phyloP scores from a whole-genome alignment of 1,140 invertebrate genomes.

The Carposina sasakii region DNA sequence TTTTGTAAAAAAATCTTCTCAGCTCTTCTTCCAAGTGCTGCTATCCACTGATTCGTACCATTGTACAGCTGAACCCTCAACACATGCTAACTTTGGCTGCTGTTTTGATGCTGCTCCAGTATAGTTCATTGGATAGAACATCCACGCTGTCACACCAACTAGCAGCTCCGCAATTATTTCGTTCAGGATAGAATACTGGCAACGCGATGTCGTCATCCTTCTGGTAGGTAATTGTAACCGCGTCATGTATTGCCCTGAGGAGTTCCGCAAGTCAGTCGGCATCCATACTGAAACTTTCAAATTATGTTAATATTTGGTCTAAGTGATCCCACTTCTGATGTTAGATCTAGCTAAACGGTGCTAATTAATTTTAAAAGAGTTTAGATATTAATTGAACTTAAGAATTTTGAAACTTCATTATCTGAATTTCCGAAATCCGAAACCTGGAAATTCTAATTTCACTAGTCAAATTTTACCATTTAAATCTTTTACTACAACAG shows the following conservation, averaged over 20 bases:
- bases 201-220: conserved; percentile 8
- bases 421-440: too few relatives aligned
- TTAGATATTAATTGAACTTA: too few relatives aligned
- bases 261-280: not conserved
- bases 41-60: not conserved
- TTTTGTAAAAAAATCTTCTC: not conserved
- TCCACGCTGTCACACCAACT: conserved; percentile 14
- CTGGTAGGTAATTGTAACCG: not conserved
- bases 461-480: too few relatives aligned
- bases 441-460: too few relatives aligned
- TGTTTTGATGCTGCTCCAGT: conserved; percentile 12
- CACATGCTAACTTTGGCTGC: conserved; percentile 15
- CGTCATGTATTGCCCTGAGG: not conserved
- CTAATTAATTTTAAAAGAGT: too few relatives aligned
- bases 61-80: conserved; percentile 11
- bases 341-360: too few relatives aligned
- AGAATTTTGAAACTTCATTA: too few relatives aligned
- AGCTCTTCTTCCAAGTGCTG: not conserved
- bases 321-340: not conserved
- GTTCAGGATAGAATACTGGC: conserved; percentile 13
- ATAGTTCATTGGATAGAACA: conserved; percentile 6
- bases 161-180: conserved; percentile 10
- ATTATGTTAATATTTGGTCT: not conserved
- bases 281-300: conserved; percentile 2
- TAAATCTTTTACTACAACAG: too few relatives aligned